Evolutionary conservation across 2,113 vertebrate species (phyloP).

Genomic region (Tragelaphus scriptus): DNA sequence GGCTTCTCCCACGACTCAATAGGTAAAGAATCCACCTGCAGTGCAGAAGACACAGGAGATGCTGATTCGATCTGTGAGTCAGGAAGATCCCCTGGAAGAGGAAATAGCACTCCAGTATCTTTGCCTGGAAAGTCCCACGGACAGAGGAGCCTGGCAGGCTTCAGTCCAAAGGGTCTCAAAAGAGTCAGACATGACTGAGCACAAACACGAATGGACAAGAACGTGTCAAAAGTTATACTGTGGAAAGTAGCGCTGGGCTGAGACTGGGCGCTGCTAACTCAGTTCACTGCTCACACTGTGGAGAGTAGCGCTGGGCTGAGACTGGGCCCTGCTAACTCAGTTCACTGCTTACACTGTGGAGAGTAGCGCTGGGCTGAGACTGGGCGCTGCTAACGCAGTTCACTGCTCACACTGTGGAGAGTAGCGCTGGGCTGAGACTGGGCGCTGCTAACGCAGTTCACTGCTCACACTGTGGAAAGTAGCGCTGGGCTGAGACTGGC

Average conservation of each 20-base stretch:
- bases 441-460: fast-evolving
- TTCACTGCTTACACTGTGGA: fast-evolving
- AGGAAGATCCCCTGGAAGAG: not conserved
- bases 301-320: not conserved
- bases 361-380: not conserved
- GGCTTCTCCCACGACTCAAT: not conserved
- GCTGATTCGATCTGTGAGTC: not conserved
- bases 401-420: fast-evolving
- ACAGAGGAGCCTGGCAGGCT: not conserved
- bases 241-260: not conserved
- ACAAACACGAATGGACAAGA: not conserved
- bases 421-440: not conserved
- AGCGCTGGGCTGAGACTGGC: not conserved
- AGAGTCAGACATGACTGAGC: not conserved
- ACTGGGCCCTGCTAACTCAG: fast-evolving
- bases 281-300: fast-evolving
- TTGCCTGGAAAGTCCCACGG: not conserved
- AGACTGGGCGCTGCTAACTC: fast-evolving
- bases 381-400: fast-evolving
- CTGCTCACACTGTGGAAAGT: fast-evolving
- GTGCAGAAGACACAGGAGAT: not conserved
- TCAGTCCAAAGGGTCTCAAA: not conserved
- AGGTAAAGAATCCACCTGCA: not conserved
- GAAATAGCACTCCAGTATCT: not conserved
- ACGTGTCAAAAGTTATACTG: not conserved